phyloP scores from a whole-genome alignment of 23 tunicate genomes.

The Ascidia mentula region DNA sequence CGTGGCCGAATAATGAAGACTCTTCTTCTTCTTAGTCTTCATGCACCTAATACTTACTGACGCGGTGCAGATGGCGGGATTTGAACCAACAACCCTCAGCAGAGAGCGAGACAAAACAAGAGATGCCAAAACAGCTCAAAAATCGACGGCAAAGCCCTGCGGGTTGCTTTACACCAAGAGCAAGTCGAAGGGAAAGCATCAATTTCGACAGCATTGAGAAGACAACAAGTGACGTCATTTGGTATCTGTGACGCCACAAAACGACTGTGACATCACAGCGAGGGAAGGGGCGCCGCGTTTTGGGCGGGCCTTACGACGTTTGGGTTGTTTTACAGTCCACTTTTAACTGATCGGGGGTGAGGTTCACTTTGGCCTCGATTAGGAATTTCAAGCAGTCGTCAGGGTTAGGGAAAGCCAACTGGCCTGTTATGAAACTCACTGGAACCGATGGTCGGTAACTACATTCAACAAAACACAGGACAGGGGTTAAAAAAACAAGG shows the following conservation, averaged over 20 bases:
- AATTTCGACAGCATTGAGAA: no score
- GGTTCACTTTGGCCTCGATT: conserved; percentile 53
- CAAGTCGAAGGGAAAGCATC: no score
- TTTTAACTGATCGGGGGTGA: conserved; percentile 63
- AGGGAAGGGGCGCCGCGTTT: background rate
- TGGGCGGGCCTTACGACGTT: background rate
- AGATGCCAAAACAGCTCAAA: no score
- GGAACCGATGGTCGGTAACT: conserved; percentile 93
- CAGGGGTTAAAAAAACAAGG: background rate
- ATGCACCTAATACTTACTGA: conserved; percentile 8
- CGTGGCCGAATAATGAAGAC: no score
- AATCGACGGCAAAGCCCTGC: no score
- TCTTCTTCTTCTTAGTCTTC: no score
- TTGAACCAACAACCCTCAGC: no score
- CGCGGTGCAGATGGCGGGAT: background rate
- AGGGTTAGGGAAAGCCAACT: conserved; percentile 73
- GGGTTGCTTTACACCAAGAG: background rate
- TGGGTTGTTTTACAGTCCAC: conserved; percentile 85
- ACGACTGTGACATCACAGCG: background rate
- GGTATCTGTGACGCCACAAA: background rate
- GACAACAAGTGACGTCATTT: background rate
- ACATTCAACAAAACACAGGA: conserved; percentile 11
- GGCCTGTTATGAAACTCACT: conserved; percentile 47
- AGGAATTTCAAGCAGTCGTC: conserved; percentile 86
- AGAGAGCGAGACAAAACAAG: no score